Evolutionary conservation across 2,113 vertebrate genomes (phyloP).

Genomic region (Laterallus jamaicensis): DNA sequence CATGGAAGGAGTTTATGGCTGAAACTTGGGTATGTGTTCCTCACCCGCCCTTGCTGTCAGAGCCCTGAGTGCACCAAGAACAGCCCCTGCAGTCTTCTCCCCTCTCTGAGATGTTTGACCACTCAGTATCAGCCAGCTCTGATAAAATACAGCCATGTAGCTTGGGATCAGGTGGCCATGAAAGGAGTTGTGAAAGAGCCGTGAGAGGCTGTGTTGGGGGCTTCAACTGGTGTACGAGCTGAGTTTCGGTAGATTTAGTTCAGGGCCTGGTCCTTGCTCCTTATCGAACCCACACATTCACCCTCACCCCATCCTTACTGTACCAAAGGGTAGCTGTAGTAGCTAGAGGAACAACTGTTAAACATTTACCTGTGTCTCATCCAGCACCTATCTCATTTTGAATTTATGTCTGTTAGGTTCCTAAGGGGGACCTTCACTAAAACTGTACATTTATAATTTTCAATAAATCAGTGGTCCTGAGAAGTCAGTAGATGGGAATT

Average conservation of each 20-base stretch:
- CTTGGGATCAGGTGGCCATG: neutral
- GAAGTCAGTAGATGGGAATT: neutral
- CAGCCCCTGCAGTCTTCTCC: neutral
- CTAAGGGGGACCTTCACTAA: neutral
- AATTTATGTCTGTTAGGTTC: neutral
- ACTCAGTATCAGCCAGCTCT: neutral
- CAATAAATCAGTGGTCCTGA: neutral
- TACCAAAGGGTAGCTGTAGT: neutral
- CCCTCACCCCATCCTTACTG: neutral
- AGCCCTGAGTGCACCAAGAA: neutral
- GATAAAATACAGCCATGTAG: neutral
- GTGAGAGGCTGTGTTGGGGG: neutral
- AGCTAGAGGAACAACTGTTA: neutral
- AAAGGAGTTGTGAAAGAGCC: neutral
- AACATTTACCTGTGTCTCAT: neutral
- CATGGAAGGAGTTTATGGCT: neutral
- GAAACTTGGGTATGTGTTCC: neutral
- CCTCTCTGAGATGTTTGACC: neutral
- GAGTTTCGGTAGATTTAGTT: neutral
- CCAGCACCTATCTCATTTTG: neutral
- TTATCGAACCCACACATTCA: neutral
- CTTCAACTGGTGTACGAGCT: neutral
- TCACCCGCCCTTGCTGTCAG: neutral
- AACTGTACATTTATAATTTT: neutral
- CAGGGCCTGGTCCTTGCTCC: neutral